phyloP scores from a whole-genome alignment of 1,140 invertebrate species.

The Bathynomus jamesi region DNA sequence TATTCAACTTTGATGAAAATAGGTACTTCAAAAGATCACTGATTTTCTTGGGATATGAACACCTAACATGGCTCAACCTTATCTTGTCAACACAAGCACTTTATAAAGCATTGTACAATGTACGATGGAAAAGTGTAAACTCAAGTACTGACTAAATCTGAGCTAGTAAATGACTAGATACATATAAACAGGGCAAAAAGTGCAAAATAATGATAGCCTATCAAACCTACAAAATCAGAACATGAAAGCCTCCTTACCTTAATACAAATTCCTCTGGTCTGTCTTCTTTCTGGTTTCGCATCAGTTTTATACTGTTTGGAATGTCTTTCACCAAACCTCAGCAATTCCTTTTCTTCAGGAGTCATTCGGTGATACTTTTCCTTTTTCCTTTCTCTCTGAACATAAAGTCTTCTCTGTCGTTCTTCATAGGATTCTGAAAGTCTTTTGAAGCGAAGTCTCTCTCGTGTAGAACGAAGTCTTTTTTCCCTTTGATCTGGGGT shows the following conservation, averaged over 20 bases:
- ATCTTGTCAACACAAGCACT: too few species aligned
- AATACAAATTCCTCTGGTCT: neutral
- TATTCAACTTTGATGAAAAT: too few species aligned
- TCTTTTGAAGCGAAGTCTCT: neutral
- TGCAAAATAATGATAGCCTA: too few species aligned
- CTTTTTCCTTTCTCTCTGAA: neutral
- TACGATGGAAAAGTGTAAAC: too few species aligned
- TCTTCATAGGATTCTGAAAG: neutral
- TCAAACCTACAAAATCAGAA: too few species aligned
- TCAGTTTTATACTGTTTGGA: neutral
- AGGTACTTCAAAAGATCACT: too few species aligned
- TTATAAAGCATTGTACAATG: too few species aligned
- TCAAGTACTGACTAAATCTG: too few species aligned
- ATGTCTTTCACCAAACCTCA: neutral
- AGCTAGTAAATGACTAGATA: too few species aligned
- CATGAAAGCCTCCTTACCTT: neutral
- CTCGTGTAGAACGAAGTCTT: neutral
- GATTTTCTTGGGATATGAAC: too few species aligned
- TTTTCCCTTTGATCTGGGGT: neutral
- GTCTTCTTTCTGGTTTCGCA: neutral
- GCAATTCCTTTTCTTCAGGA: neutral
- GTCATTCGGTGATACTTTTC: neutral
- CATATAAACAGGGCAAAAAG: too few species aligned
- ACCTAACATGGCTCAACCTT: too few species aligned
- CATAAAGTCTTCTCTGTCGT: neutral